Conservation (phyloP, 2,113 vertebrate species). For the Lycocorax pyrrhopterus region DNA sequence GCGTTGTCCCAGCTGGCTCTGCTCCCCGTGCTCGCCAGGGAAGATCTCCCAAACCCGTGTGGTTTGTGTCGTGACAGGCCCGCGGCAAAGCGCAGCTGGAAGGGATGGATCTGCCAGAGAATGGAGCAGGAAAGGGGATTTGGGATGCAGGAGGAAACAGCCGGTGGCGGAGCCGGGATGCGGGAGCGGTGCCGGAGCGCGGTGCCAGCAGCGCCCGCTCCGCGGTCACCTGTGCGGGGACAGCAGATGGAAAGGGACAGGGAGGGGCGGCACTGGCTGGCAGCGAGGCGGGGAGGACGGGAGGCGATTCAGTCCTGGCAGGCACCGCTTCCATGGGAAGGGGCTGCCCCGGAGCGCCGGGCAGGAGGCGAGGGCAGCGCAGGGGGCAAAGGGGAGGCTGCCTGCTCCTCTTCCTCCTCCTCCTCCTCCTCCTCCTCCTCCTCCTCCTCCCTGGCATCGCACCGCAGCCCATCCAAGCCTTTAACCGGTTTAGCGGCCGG, state of each 20-base stretch:
- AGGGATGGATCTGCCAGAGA: not conserved
- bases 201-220: not conserved
- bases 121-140: not conserved
- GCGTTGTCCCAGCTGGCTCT: fast-evolving
- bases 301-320: slow-evolving; percentile 1
- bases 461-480: not conserved
- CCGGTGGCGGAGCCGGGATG: not conserved
- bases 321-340: not conserved
- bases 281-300: not conserved
- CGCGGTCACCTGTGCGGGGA: not conserved
- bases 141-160: not conserved
- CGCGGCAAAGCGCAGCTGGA: not conserved
- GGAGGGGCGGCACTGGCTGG: not conserved
- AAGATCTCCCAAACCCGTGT: fast-evolving
- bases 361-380: not conserved
- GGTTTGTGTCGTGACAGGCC: fast-evolving
- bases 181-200: not conserved
- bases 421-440: not conserved
- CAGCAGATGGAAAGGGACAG: not conserved
- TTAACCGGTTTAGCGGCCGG: not conserved
- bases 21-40: fast-evolving
- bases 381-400: not conserved
- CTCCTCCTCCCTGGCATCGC: not conserved
- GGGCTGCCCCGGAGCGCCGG: not conserved
- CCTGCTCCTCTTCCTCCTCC: not conserved